Evolutionary conservation across 2,797 vertebrate genomes (phyloP).

Genomic region (Rhynchonycteris naso): DNA sequence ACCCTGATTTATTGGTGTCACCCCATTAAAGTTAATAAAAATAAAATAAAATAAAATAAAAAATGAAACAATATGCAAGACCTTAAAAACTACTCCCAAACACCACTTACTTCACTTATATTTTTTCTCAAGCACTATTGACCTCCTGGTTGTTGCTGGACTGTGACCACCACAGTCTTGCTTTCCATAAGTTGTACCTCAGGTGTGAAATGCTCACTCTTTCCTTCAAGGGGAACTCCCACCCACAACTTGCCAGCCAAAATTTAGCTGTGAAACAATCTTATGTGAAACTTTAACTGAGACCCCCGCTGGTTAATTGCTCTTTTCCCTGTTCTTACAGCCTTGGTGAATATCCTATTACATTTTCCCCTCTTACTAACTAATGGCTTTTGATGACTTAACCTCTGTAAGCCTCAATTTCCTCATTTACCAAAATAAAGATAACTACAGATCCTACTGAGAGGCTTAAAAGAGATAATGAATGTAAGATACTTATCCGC

Average conservation of each 20-base stretch:
- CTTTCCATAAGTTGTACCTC: neutral
- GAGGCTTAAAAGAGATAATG: neutral
- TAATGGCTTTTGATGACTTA: neutral
- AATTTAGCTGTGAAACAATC: neutral
- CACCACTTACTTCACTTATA: neutral
- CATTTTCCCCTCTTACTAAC: neutral
- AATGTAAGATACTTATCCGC: neutral
- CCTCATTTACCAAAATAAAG: neutral
- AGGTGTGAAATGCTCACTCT: neutral
- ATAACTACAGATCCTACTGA: neutral
- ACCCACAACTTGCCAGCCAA: neutral
- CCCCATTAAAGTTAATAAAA: too few relatives aligned
- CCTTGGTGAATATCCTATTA: neutral
- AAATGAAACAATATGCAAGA: too few relatives aligned
- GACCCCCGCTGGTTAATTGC: neutral
- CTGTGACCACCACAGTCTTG: neutral
- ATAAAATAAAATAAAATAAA: too few relatives aligned
- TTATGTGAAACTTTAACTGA: neutral
- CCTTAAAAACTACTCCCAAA: neutral
- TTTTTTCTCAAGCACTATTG: neutral
- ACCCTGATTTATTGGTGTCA: too few relatives aligned
- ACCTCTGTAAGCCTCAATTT: constrained; percentile 13
- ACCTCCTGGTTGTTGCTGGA: neutral
- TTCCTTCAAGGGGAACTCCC: neutral
- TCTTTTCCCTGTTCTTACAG: neutral